Base-by-base conservation (phyloP, 1,140 invertebrate genomes). In the Meloidogyne exigua region DNA sequence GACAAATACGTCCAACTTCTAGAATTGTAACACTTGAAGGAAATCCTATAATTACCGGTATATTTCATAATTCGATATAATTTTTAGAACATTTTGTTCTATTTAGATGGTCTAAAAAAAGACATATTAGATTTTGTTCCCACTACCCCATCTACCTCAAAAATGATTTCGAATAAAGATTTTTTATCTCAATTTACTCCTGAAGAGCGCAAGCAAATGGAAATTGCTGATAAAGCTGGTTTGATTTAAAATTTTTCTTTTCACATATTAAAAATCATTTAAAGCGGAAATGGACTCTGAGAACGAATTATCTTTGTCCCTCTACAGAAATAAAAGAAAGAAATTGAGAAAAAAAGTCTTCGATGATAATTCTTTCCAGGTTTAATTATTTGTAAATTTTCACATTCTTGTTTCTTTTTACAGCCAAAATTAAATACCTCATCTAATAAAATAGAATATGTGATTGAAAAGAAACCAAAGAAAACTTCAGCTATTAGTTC, bases 201-300 rank as follows among this genome's bases (percentile, higher is more conserved):
- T 23, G 57, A 78, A 23, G 63, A 78, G 9, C 64, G 23, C 23
- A 57, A 15, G 3, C 73, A 70, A 32, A 78, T 79, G n/a, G 32
- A 39, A n/a, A 15, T 21, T 18, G 75, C 75, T 21, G 76, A 79
- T 13, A 67, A 69, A 26, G 76, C 75, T 15, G 76, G 68, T 64
- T 57, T 62, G n/a, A 62, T 72, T 72, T 72, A 5, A 26, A 21
- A 28, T 32, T 11, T n/a, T n/a, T 28, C 18, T 44, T 11, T 44
- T 3, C 44, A 12, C 18, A 21, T 23, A 57, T 72, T 18, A 15
- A 26, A 25, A 63, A 9, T 0, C 36, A 72, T 72, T 49, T 62
- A 12, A 13, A 72, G 71, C 21, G 7, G 71, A 72, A 36, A 26
- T 23, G 26, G 49, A 72, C 12, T 44, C 3, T 44, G 23, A 62